Evolutionary conservation across 1,140 invertebrate species (phyloP), one percentile per base, ranked within the genome.

Genomic region (Oscheius sp.): DNA sequence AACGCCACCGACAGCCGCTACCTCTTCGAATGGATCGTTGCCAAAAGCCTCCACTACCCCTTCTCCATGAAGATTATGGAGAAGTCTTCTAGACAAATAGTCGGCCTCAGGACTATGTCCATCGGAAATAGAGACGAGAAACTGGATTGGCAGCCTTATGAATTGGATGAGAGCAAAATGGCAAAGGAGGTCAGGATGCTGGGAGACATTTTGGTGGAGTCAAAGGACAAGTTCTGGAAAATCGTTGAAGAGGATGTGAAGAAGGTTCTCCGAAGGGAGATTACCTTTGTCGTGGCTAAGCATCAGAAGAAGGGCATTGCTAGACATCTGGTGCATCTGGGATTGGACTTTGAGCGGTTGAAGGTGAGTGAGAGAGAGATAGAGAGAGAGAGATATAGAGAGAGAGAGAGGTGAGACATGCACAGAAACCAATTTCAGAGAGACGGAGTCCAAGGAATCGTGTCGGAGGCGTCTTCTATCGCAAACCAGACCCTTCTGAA

Each of bases 241-340:
- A 31, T 36, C 13, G 34, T 63, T 32, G 34, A 31, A 4, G 10
- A 20, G 10, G 7, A 10, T 13, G 29, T 63, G 23, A 34, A 10
- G 13, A 34, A 65, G 31, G 63, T 65, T n/a, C 7, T 65, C 7
- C n/a, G 63, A 15, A 13, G 63, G 13, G 63, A 65, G 34, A 34
- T 65, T n/a, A 65, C n/a, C 35, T 65, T 65, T 28, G 35, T 65
- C 23, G 13, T 4, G 13, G 32, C 32, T 10, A 13, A 65, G 3
- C 63, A 65, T 42, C 63, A 65, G 34, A 34, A 38, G 36, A 35
- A 42, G 28, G 63, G 63, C 20, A 65, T 65, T n/a, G 63, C 63
- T 13, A 13, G 29, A 26, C 3, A 18, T 20, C n/a, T 65, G 36
- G 31, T 42, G n/a, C n/a, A 65, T n/a, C 36, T 65, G 4, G 28